Conservation (phyloP, 2,888 invertebrate species). For the Acanthosepion lycidas region DNA sequence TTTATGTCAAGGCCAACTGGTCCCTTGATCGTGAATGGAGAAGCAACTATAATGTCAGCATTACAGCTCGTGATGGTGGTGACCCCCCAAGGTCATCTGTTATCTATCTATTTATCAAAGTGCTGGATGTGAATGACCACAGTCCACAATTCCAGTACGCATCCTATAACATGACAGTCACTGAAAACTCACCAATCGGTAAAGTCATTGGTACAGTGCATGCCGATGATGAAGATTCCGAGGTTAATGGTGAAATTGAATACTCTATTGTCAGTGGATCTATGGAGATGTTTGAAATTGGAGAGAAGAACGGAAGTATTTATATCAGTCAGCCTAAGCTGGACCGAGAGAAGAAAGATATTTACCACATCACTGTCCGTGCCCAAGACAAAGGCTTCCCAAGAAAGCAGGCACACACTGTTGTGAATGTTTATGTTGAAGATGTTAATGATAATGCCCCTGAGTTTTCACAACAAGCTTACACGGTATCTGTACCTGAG, state of each 20-base stretch:
- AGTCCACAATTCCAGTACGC: constrained; percentile 44
- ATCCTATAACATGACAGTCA: constrained; percentile 38
- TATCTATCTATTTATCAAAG: constrained; percentile 44
- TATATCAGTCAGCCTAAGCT: constrained; percentile 18
- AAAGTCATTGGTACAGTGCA: constrained; percentile 38
- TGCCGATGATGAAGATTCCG: constrained; percentile 45
- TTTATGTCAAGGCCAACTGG: constrained; percentile 46
- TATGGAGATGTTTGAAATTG: constrained; percentile 42
- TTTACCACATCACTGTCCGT: constrained; percentile 44
- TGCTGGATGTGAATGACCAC: constrained; percentile 46
- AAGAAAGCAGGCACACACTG: constrained; percentile 47
- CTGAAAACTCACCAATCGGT: constrained; percentile 41
- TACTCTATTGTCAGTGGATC: constrained; percentile 45
- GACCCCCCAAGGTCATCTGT: constrained; percentile 39
- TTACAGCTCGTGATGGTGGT: constrained; percentile 44
- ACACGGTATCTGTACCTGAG: constrained; percentile 51
- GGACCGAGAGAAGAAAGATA: constrained; percentile 42
- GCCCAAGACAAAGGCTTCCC: constrained; percentile 47
- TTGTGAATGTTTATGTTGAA: constrained; percentile 51
- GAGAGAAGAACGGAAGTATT: constrained; percentile 45
- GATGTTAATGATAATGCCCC: constrained; percentile 58
- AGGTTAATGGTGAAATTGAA: constrained; percentile 40
- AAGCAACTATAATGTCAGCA: constrained; percentile 45
- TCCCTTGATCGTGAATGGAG: constrained; percentile 47
- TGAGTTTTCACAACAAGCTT: constrained; percentile 48